phyloP scores from a whole-genome alignment of 1,140 invertebrate species.

The Pectinophora gossypiella region DNA sequence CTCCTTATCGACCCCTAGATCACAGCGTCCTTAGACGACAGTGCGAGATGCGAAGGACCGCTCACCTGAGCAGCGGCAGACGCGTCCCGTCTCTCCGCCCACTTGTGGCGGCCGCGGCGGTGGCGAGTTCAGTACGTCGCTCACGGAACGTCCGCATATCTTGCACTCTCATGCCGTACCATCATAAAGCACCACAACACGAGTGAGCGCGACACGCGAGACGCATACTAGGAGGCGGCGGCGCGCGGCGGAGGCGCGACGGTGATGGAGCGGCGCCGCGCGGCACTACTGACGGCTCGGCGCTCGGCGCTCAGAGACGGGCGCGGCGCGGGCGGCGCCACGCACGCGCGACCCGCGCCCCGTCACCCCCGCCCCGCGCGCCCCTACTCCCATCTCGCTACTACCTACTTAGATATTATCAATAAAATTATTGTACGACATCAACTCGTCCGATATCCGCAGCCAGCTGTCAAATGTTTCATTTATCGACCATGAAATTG shows the following conservation, averaged over 20 bases:
- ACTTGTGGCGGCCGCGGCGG: constrained; percentile 53
- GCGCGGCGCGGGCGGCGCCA: constrained; percentile 49
- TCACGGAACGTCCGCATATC: constrained; percentile 71
- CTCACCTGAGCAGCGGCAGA: constrained; percentile 63
- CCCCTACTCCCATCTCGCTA: constrained; percentile 61
- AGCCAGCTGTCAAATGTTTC: constrained; percentile 45
- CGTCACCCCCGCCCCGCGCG: constrained; percentile 15
- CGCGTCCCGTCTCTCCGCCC: constrained; percentile 58
- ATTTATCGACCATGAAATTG: constrained; percentile 28
- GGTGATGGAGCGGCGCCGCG: constrained; percentile 41
- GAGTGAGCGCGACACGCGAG: constrained; percentile 70
- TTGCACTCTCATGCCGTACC: constrained; percentile 65
- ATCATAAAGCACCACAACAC: constrained; percentile 72
- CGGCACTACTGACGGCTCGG: constrained; percentile 60
- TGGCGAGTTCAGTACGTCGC: constrained; percentile 35
- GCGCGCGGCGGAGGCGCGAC: constrained; percentile 21
- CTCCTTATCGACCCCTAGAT: constrained; percentile 60
- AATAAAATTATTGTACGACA: constrained; percentile 71
- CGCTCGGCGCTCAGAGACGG: constrained; percentile 34
- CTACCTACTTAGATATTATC: constrained; percentile 69
- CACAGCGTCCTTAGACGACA: constrained; percentile 49
- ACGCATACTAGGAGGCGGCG: constrained; percentile 43
- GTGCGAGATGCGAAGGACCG: constrained; percentile 53
- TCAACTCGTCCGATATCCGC: constrained; percentile 47
- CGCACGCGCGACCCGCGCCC: constrained; percentile 28